Evolutionary conservation across 2,888 invertebrate species (phyloP).

Genomic region (Chrysolina oricalcia): DNA sequence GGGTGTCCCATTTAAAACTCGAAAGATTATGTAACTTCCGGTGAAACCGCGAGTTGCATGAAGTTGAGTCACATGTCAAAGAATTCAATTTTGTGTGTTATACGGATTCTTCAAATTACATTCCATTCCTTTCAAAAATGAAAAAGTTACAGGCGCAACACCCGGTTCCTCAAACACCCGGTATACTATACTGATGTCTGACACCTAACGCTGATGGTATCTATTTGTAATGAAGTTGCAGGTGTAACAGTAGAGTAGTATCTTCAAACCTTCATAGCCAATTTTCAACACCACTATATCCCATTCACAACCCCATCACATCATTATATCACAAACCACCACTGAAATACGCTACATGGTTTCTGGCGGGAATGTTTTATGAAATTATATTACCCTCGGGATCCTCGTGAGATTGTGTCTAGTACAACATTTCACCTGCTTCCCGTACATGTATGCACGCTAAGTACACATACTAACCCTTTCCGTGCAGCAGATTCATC

Average conservation of each 20-base stretch:
- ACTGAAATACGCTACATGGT: neutral
- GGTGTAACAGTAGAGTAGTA: neutral
- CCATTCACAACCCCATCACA: neutral
- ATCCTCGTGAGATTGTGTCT: neutral
- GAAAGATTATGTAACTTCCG: too few relatives aligned
- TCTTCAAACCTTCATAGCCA: neutral
- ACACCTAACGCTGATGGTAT: too few relatives aligned
- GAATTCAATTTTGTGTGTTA: too few relatives aligned
- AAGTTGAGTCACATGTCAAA: too few relatives aligned
- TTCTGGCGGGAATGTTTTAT: neutral
- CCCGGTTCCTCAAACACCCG: too few relatives aligned
- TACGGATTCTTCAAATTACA: too few relatives aligned
- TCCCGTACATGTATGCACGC: constrained; percentile 3
- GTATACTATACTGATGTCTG: too few relatives aligned
- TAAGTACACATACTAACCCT: constrained; percentile 10
- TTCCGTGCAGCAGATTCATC: neutral
- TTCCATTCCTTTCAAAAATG: too few relatives aligned
- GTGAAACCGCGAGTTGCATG: too few relatives aligned
- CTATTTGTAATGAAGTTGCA: neutral
- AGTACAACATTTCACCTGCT: constrained; percentile 1
- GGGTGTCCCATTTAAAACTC: too few relatives aligned
- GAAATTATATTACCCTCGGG: constrained; percentile 9
- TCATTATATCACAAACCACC: neutral
- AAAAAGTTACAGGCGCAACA: too few relatives aligned
- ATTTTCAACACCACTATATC: neutral